Percentiles rank a stretch among this genome's conserved stretches.
These are phyloP conservation scores for Chrosomus eos DNA, from an alignment of 2,797 vertebrate genomes.

Conservation along the genomic window DNA sequence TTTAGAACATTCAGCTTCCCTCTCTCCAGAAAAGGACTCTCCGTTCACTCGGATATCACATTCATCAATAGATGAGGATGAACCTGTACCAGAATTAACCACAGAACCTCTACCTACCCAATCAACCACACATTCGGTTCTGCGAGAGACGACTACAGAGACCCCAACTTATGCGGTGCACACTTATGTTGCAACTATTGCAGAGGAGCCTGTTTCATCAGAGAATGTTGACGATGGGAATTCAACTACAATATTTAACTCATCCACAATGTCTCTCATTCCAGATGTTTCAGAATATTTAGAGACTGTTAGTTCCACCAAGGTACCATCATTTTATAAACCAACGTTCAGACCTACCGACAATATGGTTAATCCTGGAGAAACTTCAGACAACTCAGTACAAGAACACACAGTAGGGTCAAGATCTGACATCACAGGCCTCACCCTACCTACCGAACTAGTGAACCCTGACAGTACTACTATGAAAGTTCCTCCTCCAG, in stretches of 20 bases:
- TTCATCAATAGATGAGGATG: constrained; percentile 64
- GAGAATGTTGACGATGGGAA: constrained; percentile 35
- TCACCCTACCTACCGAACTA: constrained; percentile 4
- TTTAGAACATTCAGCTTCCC: constrained; percentile 46
- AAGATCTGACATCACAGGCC: constrained; percentile 22
- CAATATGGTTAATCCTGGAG: constrained; percentile 3
- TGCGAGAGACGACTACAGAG: constrained; percentile 41
- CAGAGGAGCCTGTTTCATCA: constrained; percentile 4
- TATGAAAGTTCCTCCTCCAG: constrained; percentile 28
- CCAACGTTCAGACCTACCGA: constrained; percentile 43
- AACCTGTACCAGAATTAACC: constrained; percentile 40
- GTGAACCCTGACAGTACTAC: constrained; percentile 25
- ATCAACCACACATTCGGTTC: neutral
- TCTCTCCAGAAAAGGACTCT: constrained; percentile 74
- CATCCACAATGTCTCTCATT: neutral
- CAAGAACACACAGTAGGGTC: constrained; percentile 7
- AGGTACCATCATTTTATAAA: constrained; percentile 37
- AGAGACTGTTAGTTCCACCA: constrained; percentile 10
- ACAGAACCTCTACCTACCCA: constrained; percentile 11
- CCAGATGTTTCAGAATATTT: constrained; percentile 30
- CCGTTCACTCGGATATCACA: constrained; percentile 77
- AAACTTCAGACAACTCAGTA: neutral
- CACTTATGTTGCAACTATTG: neutral
- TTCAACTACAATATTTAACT: constrained; percentile 27
- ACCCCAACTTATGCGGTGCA: neutral